These are phyloP conservation scores for Apodemia mormo DNA, from an alignment of 2,888 invertebrate species.

Conservation along the genomic window DNA sequence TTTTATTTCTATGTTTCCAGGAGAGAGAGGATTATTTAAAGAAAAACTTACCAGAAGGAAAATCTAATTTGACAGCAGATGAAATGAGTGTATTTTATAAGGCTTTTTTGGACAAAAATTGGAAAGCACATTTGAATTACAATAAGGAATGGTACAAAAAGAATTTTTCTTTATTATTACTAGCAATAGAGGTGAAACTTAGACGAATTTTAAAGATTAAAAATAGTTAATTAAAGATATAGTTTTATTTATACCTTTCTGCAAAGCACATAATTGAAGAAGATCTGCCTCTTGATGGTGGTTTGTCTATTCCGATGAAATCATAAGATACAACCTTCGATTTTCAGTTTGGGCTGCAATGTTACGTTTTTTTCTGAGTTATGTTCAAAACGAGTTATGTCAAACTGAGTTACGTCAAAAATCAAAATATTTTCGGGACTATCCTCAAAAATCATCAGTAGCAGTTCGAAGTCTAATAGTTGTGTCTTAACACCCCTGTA, in stretches of 20 bases:
- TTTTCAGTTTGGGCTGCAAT: too few relatives aligned
- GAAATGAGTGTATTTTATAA: conserved; percentile 95
- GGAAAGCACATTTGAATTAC: conserved; percentile 87
- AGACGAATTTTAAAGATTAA: conserved; percentile 60
- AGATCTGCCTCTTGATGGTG: too few relatives aligned
- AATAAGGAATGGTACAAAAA: conserved; percentile 92
- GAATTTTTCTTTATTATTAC: conserved; percentile 84
- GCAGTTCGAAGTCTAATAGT: too few relatives aligned
- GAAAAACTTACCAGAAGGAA: conserved; percentile 66
- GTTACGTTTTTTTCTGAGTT: too few relatives aligned
- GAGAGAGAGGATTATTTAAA: conserved; percentile 81
- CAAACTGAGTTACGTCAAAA: too few relatives aligned
- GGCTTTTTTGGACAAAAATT: conserved; percentile 91
- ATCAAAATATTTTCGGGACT: too few relatives aligned
- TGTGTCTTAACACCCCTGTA: too few relatives aligned
- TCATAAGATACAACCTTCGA: too few relatives aligned
- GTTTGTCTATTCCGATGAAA: too few relatives aligned
- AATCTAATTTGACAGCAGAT: conserved; percentile 85
- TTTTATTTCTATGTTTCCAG: conserved; percentile 58
- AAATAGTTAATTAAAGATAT: conserved; percentile 32
- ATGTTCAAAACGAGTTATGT: too few relatives aligned
- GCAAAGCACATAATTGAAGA: neutral
- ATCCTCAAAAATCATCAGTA: too few relatives aligned
- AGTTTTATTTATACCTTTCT: neutral
- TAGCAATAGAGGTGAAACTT: conserved; percentile 83